A percentile compares a stretch with the other conserved stretches of the same genome.
Evolutionary conservation across 2,797 vertebrate genomes (phyloP).

Genomic region (Lithobates pipiens): DNA sequence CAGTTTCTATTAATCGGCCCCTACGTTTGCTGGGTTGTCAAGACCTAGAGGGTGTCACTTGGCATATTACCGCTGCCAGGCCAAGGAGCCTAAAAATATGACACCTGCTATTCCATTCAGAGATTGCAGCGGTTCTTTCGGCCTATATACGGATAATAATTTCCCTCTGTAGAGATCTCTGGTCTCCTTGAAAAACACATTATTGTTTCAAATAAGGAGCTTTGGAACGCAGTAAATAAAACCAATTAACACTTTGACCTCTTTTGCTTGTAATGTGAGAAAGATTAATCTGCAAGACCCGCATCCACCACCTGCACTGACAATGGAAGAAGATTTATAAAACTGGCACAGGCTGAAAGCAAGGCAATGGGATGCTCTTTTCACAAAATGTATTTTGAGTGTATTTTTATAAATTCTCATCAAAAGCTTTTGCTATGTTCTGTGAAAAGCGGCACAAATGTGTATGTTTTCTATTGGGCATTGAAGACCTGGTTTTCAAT

Average conservation of each 20-base stretch:
- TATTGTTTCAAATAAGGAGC: neutral
- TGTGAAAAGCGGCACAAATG: too few species aligned
- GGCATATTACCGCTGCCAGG: neutral
- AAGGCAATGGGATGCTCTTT: too few species aligned
- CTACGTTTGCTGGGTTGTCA: neutral
- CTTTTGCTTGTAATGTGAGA: neutral
- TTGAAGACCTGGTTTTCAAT: too few species aligned
- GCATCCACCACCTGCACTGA: neutral
- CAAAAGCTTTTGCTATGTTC: too few species aligned
- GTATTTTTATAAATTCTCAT: too few species aligned
- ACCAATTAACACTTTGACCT: neutral
- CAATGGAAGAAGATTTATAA: neutral
- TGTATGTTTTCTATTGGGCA: too few species aligned
- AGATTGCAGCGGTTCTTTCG: neutral
- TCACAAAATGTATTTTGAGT: too few species aligned
- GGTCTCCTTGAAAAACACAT: neutral
- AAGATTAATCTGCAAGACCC: neutral
- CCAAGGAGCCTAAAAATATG: neutral
- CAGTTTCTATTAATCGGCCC: neutral
- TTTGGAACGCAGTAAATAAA: neutral
- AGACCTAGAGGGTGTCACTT: neutral
- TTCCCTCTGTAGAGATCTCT: neutral
- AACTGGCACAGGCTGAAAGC: neutral
- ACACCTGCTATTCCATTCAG: neutral
- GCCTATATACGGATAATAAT: neutral